Percentiles rank a stretch among this genome's conserved stretches.
Conservation (phyloP, 2,113 vertebrate species). For the Cololabis saira region DNA sequence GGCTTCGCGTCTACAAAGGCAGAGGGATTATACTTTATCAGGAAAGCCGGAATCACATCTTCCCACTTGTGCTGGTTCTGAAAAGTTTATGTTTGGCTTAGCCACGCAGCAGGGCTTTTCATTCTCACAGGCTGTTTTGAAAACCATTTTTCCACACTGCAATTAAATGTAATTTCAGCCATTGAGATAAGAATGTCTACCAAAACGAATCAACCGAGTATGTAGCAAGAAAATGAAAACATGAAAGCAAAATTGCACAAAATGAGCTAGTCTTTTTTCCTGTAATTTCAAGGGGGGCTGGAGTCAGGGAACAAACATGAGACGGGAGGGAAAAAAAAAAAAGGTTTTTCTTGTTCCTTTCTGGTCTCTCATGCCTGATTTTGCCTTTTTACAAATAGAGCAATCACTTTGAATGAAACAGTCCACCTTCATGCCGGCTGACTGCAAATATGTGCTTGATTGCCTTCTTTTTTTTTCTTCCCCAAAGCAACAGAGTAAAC, state of each 20-base stretch:
- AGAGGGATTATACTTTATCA: constrained; percentile 27
- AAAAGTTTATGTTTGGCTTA: constrained; percentile 45
- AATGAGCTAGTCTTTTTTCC: constrained; percentile 60
- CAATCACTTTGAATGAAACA: constrained; percentile 21
- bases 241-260: constrained; percentile 77
- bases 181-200: constrained; percentile 72
- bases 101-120: constrained; percentile 29
- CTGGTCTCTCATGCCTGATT: constrained; percentile 33
- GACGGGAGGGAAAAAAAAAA: constrained; percentile 5
- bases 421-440: constrained; percentile 42
- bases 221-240: constrained; percentile 64
- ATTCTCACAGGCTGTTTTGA: constrained; percentile 43
- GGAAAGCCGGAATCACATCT: constrained; percentile 22
- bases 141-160: constrained; percentile 51
- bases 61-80: constrained; percentile 16
- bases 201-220: constrained; percentile 68
- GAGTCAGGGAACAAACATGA: constrained; percentile 54
- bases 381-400: constrained; percentile 29
- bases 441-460: constrained; percentile 41
- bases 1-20: constrained; percentile 6
- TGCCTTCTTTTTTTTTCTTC: constrained; percentile 22
- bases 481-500: constrained; percentile 21
- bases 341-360: constrained; percentile 14
- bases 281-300: constrained; percentile 66
- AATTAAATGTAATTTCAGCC: constrained; percentile 77